These are phyloP conservation scores for Fistularia tabacaria DNA, from an alignment of 2,797 vertebrate genomes.

Conservation along the genomic window DNA sequence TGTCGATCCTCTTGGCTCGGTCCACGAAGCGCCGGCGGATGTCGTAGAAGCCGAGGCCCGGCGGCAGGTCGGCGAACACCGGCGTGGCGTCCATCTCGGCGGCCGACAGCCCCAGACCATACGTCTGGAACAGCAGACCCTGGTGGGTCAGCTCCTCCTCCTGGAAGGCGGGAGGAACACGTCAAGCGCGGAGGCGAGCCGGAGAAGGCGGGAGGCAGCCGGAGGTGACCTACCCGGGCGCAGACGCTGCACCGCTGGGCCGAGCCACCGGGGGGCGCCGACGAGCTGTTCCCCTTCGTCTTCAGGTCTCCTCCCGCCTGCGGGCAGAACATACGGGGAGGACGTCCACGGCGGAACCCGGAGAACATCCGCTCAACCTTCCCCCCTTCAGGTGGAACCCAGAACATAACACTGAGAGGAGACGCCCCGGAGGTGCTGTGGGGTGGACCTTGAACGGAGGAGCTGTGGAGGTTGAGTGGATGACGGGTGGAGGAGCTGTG, in stretches of 20 bases:
- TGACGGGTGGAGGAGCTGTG: no score
- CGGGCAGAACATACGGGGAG: conserved; percentile 23
- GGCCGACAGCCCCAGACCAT: conserved; percentile 74
- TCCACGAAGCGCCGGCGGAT: conserved; percentile 80
- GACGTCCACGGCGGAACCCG: neutral
- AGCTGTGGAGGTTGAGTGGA: no score
- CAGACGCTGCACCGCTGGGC: conserved; percentile 71
- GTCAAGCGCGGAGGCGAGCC: neutral
- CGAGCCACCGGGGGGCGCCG: conserved; percentile 62
- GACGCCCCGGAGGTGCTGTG: no score
- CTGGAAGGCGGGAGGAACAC: conserved; percentile 54
- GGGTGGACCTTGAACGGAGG: no score
- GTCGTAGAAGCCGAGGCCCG: conserved; percentile 75
- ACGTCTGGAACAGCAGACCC: conserved; percentile 81
- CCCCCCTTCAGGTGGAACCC: no score
- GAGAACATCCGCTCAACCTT: no score
- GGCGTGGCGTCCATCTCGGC: conserved; percentile 76
- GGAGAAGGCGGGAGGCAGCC: neutral
- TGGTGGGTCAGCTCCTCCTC: conserved; percentile 84
- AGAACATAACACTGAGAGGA: no score
- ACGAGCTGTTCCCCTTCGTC: conserved; percentile 66
- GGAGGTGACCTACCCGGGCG: conserved; percentile 64
- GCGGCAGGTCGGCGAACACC: conserved; percentile 73
- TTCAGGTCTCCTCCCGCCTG: conserved; percentile 63
- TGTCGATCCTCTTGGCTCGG: conserved; percentile 89